These are phyloP conservation scores for Aphaenogaster floridana DNA, from an alignment of 1,140 invertebrate species.

Conservation along the genomic window DNA sequence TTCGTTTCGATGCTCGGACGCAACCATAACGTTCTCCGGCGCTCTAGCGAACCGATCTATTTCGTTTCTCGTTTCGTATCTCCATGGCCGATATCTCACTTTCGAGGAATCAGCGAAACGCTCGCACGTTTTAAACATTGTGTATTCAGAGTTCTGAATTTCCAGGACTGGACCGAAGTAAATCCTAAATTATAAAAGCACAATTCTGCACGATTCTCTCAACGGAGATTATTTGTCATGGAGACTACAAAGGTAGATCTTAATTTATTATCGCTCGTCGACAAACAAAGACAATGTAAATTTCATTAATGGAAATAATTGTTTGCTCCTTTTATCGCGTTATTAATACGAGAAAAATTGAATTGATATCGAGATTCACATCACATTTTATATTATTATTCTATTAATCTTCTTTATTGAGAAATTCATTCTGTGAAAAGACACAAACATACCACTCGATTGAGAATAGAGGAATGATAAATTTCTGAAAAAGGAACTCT, in stretches of 20 bases:
- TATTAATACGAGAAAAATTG: slow-evolving; percentile 12
- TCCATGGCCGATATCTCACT: neutral
- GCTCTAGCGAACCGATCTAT: slow-evolving; percentile 24
- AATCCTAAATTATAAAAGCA: slow-evolving; percentile 10
- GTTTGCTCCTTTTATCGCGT: slow-evolving; percentile 6
- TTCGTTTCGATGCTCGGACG: slow-evolving; percentile 15
- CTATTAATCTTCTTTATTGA: neutral
- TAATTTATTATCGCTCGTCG: slow-evolving; percentile 44
- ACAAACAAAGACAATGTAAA: slow-evolving; percentile 18
- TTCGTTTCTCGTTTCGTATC: slow-evolving; percentile 23
- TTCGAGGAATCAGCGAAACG: neutral
- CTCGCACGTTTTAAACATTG: neutral
- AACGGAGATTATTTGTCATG: slow-evolving; percentile 7
- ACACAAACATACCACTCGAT: neutral
- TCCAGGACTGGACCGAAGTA: neutral
- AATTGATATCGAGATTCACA: neutral
- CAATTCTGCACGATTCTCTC: neutral
- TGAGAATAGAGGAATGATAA: neutral
- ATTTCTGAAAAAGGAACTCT: slow-evolving; percentile 1
- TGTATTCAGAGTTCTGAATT: neutral
- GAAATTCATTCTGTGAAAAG: neutral
- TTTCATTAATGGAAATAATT: neutral
- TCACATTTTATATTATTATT: neutral
- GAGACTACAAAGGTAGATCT: neutral
- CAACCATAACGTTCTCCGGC: neutral